Conservation (phyloP, 1,140 invertebrate genomes). For the Drosophila rhopaloa region DNA sequence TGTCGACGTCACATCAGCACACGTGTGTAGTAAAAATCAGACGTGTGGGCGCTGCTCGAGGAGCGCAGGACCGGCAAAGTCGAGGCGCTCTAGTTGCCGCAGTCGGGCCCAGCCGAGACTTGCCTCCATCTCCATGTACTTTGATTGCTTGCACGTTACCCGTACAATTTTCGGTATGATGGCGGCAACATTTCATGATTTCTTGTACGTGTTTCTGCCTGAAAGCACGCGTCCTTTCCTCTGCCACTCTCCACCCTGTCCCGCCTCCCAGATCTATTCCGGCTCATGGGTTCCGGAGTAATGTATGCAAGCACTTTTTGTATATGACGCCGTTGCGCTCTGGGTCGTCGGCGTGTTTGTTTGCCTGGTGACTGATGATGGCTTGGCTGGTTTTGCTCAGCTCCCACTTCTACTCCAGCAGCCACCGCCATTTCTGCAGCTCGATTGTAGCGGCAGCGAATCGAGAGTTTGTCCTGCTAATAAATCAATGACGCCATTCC, state of each 20-base stretch:
- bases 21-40: slow-evolving; percentile 82
- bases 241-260: neutral
- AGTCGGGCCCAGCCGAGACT: slow-evolving; percentile 18
- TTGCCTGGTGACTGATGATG: slow-evolving; percentile 76
- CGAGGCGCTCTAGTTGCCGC: slow-evolving; percentile 5
- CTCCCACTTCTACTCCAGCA: neutral
- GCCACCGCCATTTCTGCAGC: neutral
- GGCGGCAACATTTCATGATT: slow-evolving; percentile 84
- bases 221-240: slow-evolving; percentile 62
- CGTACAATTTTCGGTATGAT: slow-evolving; percentile 83
- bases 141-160: slow-evolving; percentile 83
- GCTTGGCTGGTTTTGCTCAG: slow-evolving; percentile 44
- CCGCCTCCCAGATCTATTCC: slow-evolving; percentile 7
- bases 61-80: slow-evolving; percentile 6
- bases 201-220: slow-evolving; percentile 75
- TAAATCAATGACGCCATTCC: slow-evolving; percentile 62
- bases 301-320: slow-evolving; percentile 63
- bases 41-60: slow-evolving; percentile 53
- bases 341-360: slow-evolving; percentile 55
- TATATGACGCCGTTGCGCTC: slow-evolving; percentile 40
- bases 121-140: slow-evolving; percentile 66
- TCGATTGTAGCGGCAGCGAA: slow-evolving; percentile 10
- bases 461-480: slow-evolving; percentile 32
- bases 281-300: slow-evolving; percentile 19
- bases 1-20: slow-evolving; percentile 78